Evolutionary conservation across 1,140 invertebrate species (phyloP).

Genomic region (Notospermus geniculatus): DNA sequence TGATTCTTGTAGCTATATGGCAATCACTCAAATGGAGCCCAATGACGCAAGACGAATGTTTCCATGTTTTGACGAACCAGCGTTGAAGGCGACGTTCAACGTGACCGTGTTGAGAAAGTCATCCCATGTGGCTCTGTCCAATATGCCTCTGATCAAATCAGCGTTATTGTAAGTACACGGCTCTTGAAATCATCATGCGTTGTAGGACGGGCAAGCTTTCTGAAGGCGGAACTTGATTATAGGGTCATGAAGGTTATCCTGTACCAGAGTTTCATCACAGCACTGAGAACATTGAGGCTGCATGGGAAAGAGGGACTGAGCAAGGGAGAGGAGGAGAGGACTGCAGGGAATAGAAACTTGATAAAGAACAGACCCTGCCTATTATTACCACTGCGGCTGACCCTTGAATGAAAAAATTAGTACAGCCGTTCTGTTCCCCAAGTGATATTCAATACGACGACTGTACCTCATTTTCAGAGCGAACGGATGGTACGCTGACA

Average conservation of each 20-base stretch:
- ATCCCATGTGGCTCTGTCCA: too few species aligned
- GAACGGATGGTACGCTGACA: conserved; percentile 1
- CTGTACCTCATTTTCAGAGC: too few species aligned
- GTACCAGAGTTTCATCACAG: too few species aligned
- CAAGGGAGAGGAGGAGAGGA: background rate
- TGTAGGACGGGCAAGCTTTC: background rate
- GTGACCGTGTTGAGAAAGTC: background rate
- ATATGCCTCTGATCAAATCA: background rate
- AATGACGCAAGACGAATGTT: background rate
- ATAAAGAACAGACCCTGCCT: background rate
- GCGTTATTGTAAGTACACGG: background rate
- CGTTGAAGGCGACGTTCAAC: background rate
- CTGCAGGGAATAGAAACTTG: background rate
- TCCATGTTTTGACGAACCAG: conserved; percentile 8
- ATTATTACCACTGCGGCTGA: background rate
- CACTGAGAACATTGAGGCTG: background rate
- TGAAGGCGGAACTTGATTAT: background rate
- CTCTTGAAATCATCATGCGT: background rate
- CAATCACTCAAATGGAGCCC: background rate
- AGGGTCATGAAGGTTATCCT: background rate
- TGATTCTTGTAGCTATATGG: background rate
- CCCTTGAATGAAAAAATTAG: background rate
- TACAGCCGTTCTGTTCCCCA: background rate
- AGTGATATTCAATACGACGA: too few species aligned
- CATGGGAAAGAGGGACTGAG: background rate